These are phyloP conservation scores for Hyperoplus lanceolatus DNA, from an alignment of 2,797 vertebrate genomes.

Conservation along the genomic window DNA sequence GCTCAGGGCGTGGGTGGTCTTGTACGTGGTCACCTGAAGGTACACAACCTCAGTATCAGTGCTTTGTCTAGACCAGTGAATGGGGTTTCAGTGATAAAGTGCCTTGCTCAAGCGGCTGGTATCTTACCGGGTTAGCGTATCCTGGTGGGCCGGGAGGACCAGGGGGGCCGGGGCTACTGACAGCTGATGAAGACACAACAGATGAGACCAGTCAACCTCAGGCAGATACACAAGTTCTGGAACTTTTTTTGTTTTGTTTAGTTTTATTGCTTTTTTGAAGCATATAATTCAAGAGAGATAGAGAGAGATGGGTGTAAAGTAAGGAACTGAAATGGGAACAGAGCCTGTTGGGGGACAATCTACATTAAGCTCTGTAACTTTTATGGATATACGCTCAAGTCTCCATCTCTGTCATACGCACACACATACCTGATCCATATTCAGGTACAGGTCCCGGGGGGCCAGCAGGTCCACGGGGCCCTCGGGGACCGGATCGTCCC, in stretches of 20 bases:
- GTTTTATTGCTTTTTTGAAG: too few relatives aligned
- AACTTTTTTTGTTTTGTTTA: not conserved
- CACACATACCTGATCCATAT: conserved; percentile 84
- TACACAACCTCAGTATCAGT: conserved; percentile 20
- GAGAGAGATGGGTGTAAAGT: too few relatives aligned
- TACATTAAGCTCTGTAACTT: not conserved
- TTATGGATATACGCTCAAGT: not conserved
- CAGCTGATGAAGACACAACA: conserved; percentile 68
- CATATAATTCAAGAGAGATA: too few relatives aligned
- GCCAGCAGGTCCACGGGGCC: conserved; percentile 90
- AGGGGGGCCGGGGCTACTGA: conserved; percentile 89
- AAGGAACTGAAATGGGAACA: too few relatives aligned
- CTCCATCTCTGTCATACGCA: not conserved
- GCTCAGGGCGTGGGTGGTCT: conserved; percentile 84
- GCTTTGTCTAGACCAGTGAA: not conserved
- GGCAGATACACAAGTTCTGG: not conserved
- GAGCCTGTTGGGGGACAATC: too few relatives aligned
- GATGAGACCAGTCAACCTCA: not conserved
- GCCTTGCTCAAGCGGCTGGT: not conserved
- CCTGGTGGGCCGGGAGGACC: conserved; percentile 92
- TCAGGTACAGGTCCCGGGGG: conserved; percentile 86
- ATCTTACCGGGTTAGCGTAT: conserved; percentile 85
- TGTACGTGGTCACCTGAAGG: conserved; percentile 87
- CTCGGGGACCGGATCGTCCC: conserved; percentile 88
- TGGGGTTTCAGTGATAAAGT: not conserved